Evolutionary conservation across 2,888 invertebrate species (phyloP).

Genomic region (Metacarcinus magister): DNA sequence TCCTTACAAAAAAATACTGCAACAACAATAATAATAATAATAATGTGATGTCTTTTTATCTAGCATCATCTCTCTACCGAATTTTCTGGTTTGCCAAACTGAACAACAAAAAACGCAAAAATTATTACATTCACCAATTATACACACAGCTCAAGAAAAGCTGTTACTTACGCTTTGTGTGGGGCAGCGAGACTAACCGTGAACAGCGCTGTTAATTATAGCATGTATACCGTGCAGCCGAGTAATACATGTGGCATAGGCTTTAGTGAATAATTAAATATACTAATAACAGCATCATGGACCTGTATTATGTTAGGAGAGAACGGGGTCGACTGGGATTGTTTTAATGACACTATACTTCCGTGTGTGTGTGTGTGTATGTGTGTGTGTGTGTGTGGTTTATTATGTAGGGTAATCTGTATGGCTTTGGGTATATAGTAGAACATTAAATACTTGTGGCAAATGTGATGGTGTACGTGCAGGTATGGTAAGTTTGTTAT

Average conservation of each 20-base stretch:
- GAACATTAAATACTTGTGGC: not conserved
- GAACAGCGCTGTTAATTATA: slow-evolving; percentile 18
- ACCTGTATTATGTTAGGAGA: slow-evolving; percentile 19
- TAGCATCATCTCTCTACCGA: not conserved
- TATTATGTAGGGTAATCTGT: slow-evolving; percentile 29
- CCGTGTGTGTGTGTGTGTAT: slow-evolving; percentile 44
- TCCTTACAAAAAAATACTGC: not conserved
- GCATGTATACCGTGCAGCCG: not conserved
- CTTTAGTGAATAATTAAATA: slow-evolving; percentile 23
- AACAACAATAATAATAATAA: not conserved
- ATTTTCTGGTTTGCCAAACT: not conserved
- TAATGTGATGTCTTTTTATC: not conserved
- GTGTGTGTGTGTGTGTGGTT: slow-evolving; percentile 54
- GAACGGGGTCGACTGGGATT: not conserved
- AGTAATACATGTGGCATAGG: not conserved
- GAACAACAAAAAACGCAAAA: not conserved
- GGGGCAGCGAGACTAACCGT: not conserved
- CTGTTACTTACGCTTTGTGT: not conserved
- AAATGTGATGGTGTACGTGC: not conserved
- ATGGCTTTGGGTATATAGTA: slow-evolving; percentile 1
- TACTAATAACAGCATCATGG: slow-evolving; percentile 30
- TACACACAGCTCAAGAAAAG: not conserved
- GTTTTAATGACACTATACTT: not conserved
- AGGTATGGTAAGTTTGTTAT: slow-evolving; percentile 19
- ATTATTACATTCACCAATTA: not conserved